phyloP scores from a whole-genome alignment of 2,113 vertebrate species.

The Atlantisia rogersi region DNA sequence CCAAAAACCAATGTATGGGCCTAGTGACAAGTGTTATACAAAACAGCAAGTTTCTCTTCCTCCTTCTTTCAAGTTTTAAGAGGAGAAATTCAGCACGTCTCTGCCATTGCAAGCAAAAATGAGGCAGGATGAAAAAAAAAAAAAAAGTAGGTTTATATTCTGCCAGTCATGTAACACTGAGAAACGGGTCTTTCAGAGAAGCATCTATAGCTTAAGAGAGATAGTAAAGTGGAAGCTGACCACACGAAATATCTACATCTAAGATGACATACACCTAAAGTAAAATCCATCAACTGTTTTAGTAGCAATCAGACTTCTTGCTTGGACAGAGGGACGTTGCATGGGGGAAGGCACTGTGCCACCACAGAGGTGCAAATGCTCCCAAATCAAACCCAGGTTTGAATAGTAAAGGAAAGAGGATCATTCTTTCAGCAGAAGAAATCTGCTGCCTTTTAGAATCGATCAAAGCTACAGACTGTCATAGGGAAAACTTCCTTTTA shows the following conservation, averaged over 20 bases:
- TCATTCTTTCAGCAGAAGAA: background rate
- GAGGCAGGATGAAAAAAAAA: background rate
- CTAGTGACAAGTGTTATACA: background rate
- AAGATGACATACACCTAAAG: background rate
- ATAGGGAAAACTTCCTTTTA: background rate
- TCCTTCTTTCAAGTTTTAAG: background rate
- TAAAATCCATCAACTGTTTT: background rate
- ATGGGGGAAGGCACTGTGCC: background rate
- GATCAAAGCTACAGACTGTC: background rate
- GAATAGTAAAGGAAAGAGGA: background rate
- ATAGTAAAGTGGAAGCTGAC: background rate
- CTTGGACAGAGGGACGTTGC: background rate
- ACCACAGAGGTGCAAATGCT: background rate
- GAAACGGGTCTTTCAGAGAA: background rate
- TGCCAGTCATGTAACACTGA: fast-evolving
- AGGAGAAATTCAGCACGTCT: background rate
- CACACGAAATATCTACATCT: background rate
- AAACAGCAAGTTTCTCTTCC: background rate
- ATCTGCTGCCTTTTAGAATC: background rate
- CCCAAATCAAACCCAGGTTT: background rate
- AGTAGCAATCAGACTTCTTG: background rate
- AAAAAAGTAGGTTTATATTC: background rate
- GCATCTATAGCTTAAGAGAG: background rate
- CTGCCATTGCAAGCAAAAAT: background rate
- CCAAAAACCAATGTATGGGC: background rate